A percentile compares a stretch with the other conserved stretches of the same genome.
These are phyloP conservation scores for Amblyjoppa proteus DNA, from an alignment of 2,888 invertebrate genomes.

Conservation along the genomic window DNA sequence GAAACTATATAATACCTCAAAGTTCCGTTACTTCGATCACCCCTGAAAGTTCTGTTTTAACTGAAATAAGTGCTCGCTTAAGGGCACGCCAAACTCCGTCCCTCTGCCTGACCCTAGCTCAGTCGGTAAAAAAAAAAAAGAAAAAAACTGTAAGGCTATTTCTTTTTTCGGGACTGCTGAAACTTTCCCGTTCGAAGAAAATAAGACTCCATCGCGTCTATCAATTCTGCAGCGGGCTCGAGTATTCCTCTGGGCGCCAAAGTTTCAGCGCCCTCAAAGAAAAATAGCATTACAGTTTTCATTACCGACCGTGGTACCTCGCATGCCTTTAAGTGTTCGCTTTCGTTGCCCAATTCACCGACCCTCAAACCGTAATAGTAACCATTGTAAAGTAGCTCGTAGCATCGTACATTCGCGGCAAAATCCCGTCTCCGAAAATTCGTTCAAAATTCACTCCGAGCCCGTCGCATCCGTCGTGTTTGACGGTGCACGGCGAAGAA, in stretches of 20 bases:
- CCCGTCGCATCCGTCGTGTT: constrained; percentile 1
- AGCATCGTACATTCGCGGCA: neutral
- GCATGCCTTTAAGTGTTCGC: neutral
- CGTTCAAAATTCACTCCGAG: constrained; percentile 28
- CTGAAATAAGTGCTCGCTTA: neutral
- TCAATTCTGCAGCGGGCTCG: too few species aligned
- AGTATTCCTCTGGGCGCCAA: too few species aligned
- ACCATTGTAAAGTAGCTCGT: neutral
- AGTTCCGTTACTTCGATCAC: neutral
- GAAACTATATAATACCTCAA: neutral
- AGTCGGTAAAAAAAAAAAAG: neutral
- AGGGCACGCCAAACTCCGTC: neutral
- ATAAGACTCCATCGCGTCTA: neutral
- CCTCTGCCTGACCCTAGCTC: neutral
- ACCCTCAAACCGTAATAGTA: neutral
- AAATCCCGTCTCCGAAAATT: neutral
- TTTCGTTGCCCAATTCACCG: neutral
- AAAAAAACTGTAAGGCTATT: neutral
- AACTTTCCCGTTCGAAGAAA: neutral
- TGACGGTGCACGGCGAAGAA: neutral
- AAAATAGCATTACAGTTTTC: neutral
- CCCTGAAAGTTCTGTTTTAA: neutral
- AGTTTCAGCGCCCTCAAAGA: too few species aligned
- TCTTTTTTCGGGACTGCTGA: neutral
- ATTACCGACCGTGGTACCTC: neutral